Base-by-base conservation (phyloP, 2,797 vertebrate species). In the Chloroceryle amazona region DNA sequence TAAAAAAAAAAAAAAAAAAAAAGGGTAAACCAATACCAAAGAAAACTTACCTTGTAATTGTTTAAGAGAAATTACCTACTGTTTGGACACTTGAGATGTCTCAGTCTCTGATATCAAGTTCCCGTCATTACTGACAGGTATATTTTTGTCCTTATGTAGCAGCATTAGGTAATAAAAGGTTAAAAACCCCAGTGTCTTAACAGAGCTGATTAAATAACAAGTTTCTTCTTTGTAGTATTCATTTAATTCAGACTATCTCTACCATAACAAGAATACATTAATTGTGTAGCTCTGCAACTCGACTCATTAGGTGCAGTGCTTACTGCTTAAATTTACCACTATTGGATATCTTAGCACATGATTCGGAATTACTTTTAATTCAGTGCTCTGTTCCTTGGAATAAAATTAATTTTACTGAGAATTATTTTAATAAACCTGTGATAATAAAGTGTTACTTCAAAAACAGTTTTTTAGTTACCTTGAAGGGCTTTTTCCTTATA, bases 321-420 rank as follows among this genome's bases (percentile, higher is more conserved):
- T 86, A 58, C 37, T 89, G 68, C 75, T 94, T 68, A 65, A 91
- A 83, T 82, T 71, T 83, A 78, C 37, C 31, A 62, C 49, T 85
- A 26, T 11, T 55, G 49, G 5, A 2, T 86, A 51, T 74, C 61
- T 68, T 85, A 89, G 41, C 21, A 44, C 4, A 65, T 26, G 18
- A 65, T 81, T 89, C 71, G 86, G 61, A 75, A 85, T 71, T 46
- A 49, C 39, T 82, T 89, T 86, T 66, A 71, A 86, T 92, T 75
- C 42, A 37, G 4, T 76, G 74, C 61, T 83, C 61, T 82, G 21
- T 63, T 78, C 18, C 67, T 87, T 72, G 37, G 46, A 78, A 88
- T 17, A 21, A 91, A 93, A 90, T 86, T 49, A 80, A 74, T 81
- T 89, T 88, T 86, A 4, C 61, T 83, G n/a, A 81, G 6, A 80